Conservation (phyloP, 1,140 invertebrate species). For the Cyclargus thomasi region DNA sequence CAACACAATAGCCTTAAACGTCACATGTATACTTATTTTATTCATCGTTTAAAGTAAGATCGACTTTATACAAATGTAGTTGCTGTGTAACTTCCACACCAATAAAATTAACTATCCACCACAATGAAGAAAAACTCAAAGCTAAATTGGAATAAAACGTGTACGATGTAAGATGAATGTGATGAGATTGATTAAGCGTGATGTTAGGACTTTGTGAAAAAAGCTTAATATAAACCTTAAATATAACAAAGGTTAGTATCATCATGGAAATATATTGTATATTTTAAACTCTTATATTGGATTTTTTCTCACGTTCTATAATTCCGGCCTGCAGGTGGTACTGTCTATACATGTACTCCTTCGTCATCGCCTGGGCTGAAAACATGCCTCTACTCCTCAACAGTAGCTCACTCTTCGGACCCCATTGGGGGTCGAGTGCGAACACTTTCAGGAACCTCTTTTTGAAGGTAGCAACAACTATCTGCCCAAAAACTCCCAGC, state of each 20-base stretch:
- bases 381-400: constrained; percentile 61
- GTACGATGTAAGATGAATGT: no score
- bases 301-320: constrained; percentile 37
- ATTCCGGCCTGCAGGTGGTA: constrained; percentile 62
- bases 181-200: no score
- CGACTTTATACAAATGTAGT: no score
- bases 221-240: background rate
- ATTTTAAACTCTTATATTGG: constrained; percentile 37
- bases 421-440: constrained; percentile 45
- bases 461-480: constrained; percentile 33
- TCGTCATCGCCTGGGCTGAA: constrained; percentile 64
- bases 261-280: constrained; percentile 16
- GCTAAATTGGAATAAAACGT: no score
- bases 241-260: background rate
- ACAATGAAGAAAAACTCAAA: no score
- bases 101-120: no score
- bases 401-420: constrained; percentile 44
- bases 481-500: constrained; percentile 28
- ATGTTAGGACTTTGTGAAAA: background rate
- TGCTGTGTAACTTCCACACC: no score
- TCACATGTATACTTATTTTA: constrained; percentile 31
- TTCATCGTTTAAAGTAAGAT: background rate
- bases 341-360: constrained; percentile 65
- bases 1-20: constrained; percentile 32
- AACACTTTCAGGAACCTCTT: constrained; percentile 31